Base-by-base conservation (phyloP, 1,140 invertebrate species). In the Pseudomyrmex sp. region DNA sequence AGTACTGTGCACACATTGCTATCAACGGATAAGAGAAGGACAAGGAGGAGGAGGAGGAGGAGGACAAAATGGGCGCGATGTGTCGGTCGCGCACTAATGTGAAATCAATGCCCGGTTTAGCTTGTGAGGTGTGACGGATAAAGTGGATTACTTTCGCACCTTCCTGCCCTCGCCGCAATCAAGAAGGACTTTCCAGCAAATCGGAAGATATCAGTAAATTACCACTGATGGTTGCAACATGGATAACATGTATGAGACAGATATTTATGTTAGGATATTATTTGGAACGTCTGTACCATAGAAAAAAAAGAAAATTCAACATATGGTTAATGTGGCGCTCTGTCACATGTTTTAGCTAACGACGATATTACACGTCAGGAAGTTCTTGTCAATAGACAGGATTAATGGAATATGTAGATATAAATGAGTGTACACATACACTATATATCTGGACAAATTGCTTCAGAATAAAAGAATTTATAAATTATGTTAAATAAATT, bases 81-180 rank as follows among this genome's bases (percentile, higher is more conserved):
- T 80, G 54, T 70, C 58, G 52, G 83, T 63, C 48, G 74, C 35
- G 54, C 77, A 35, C 35, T 91, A 91, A 91, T 91, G 90, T 65
- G 84, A 91, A 91, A 91, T 91, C 90, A 91, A 91, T 91, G 79
- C 66, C 59, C 59, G 68, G 56, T 46, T 84, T 80, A 65, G 77
- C 56, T 61, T 18, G 50, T 68, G 80, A 90, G 86, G 89, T 88
- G 83, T 84, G 75, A 90, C 75, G 88, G 72, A 62, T 76, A 85
- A 90, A 90, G 88, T 88, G 88, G 85, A 90, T 90, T 90, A 85
- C 88, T 50, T 77, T 86, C 46, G 65, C 79, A 66, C 84, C 73
- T 72, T 66, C 26, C 62, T 26, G 8, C 12, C 18, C 52, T 85
- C 63, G 62, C 48, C 68, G 58, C 85, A 70, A 87, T 89, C 87